Base-by-base conservation (phyloP, 2,113 vertebrate species). In the Syngnathoides biaculeatus region DNA sequence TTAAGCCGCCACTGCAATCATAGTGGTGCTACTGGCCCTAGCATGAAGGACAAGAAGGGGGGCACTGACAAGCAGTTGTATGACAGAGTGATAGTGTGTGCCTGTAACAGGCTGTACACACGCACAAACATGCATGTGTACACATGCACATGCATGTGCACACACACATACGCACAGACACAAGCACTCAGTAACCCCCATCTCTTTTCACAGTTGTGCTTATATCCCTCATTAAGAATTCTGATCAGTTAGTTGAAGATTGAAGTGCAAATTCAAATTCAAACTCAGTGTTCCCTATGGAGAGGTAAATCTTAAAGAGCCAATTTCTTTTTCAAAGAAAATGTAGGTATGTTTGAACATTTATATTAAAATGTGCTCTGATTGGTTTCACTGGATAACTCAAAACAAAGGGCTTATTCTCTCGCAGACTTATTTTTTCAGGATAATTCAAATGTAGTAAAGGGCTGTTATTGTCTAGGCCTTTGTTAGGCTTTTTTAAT, bases 21-120 rank as follows among this genome's bases (percentile, higher is more conserved):
- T 84, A 73, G 72, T 85, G 83, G 85, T 83, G 87, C 83, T 89
- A 91, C 92, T 92, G 84, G 81, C 92, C 92, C 91, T 88, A 81
- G 90, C 85, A 88, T 90, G 89, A 90, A 92, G 91, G 91, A 75
- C 88, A 64, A 72, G 80, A 85, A 88, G 89, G 77, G 77, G 87
- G 90, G 85, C 74, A 83, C 71, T 65, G 39, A 79, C 26, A 74
- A 86, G 75, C 67, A 5, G 50, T 72, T 58, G 67, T 78, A 19
- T 87, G 86, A 86, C 80, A 67, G 71, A 77, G 22, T 55, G 24
- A 26, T 55, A 5, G 22, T 14, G 24, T 26, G 22, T 5, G 22
- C 52, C 22, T 55, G 10, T 1, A 55, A 26, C 52, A 26, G 52
- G 52, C 5, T 24, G 9, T n/a, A 12, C 26, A 11, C n/a, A 40